Percentiles rank a stretch among this genome's conserved stretches.
These are phyloP conservation scores for Nannobrachium achirus DNA, from an alignment of 2,113 vertebrate species.

Conservation along the genomic window DNA sequence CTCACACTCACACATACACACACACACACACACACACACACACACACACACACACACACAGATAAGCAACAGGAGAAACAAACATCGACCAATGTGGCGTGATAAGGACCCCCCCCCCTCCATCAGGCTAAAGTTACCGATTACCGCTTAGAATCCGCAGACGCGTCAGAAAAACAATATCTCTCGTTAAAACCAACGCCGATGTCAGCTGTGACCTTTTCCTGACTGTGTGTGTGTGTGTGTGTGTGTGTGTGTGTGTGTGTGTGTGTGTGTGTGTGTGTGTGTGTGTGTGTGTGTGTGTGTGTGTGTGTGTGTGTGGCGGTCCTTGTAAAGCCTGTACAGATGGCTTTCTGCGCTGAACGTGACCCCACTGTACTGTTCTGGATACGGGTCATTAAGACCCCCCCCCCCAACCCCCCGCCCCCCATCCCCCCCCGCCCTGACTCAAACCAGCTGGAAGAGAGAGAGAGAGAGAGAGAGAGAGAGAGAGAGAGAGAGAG, in stretches of 20 bases:
- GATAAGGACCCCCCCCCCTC: too few relatives aligned
- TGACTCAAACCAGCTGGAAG: slow-evolving; percentile 63
- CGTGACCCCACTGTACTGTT: slow-evolving; percentile 39
- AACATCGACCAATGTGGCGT: too few relatives aligned
- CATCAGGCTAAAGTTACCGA: too few relatives aligned
- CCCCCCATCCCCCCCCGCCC: slow-evolving; percentile 26
- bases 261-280: too few relatives aligned
- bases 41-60: neutral
- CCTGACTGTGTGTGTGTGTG: neutral
- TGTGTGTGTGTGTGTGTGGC: neutral
- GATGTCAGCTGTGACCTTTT: slow-evolving; percentile 43
- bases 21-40: neutral
- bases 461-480: neutral
- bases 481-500: too few relatives aligned
- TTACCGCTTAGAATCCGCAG: slow-evolving; percentile 17
- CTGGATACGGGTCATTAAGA: slow-evolving; percentile 51
- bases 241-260: too few relatives aligned
- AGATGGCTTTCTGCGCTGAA: slow-evolving; percentile 31
- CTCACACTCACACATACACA: neutral
- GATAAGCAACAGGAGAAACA: too few relatives aligned
- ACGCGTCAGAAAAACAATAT: slow-evolving; percentile 44
- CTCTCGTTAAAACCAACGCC: slow-evolving; percentile 41
- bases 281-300: neutral
- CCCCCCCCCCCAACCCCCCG: neutral
- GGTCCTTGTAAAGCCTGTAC: slow-evolving; percentile 30